Conservation (phyloP, 2,888 invertebrate genomes). For the Cancer borealis region DNA sequence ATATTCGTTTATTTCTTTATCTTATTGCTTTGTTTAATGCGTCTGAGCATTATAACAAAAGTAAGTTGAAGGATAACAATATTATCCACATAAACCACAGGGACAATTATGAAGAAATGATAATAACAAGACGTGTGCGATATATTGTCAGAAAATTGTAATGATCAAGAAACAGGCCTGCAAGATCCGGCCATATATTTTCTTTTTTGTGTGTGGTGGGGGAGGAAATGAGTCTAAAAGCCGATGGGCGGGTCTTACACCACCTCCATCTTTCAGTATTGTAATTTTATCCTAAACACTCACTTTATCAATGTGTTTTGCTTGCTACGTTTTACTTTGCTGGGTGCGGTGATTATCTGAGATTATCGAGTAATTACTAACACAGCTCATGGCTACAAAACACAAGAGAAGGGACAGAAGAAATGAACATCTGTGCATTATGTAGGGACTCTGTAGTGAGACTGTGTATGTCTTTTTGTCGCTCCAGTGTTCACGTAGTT, state of each 20-base stretch:
- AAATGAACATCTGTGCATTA: not conserved
- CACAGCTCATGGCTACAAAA: not conserved
- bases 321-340: not conserved
- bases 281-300: slow-evolving; percentile 27
- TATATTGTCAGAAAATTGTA: not conserved
- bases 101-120: not conserved
- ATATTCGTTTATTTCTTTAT: not conserved
- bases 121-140: slow-evolving; percentile 1
- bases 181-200: not conserved
- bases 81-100: not conserved
- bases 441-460: not conserved
- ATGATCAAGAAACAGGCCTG: not conserved
- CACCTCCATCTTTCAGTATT: slow-evolving; percentile 21
- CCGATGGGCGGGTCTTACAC: not conserved
- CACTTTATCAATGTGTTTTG: slow-evolving; percentile 14
- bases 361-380: slow-evolving; percentile 16
- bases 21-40: not conserved
- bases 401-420: not conserved
- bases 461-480: too few relatives aligned
- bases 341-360: not conserved
- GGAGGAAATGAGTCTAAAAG: not conserved
- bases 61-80: not conserved
- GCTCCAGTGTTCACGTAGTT: too few relatives aligned
- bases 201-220: not conserved
- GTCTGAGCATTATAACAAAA: not conserved